Evolutionary conservation across 1,140 invertebrate genomes (phyloP).

Genomic region (Hylaeus anthracinus): DNA sequence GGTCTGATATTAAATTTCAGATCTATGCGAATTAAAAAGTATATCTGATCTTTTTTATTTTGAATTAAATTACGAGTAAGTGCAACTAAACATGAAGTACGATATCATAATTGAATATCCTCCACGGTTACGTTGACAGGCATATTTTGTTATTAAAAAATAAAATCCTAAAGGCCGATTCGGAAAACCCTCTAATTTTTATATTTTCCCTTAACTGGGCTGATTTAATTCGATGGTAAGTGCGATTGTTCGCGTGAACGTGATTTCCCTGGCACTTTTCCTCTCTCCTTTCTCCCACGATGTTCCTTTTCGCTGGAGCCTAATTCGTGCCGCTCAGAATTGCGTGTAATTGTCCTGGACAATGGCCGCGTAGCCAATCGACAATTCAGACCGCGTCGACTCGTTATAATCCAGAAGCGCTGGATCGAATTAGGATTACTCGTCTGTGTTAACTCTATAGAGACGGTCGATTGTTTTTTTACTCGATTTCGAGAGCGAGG

Average conservation of each 20-base stretch:
- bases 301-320: neutral
- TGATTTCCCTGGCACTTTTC: neutral
- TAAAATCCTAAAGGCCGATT: too few species aligned
- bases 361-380: constrained; percentile 8
- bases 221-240: neutral
- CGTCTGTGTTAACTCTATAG: neutral
- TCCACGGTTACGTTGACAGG: too few species aligned
- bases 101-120: too few species aligned
- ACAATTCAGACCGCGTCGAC: neutral
- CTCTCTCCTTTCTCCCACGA: neutral
- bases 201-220: too few species aligned
- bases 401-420: neutral
- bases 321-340: constrained; percentile 13
- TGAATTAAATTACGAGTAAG: too few species aligned
- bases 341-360: constrained; percentile 2
- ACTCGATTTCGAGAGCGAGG: neutral
- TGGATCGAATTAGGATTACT: neutral
- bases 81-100: too few species aligned
- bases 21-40: too few species aligned
- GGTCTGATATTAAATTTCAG: too few species aligned
- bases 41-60: too few species aligned
- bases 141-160: too few species aligned
- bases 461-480: neutral
- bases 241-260: neutral
- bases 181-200: too few species aligned